Base-by-base conservation (phyloP, 2,888 invertebrate genomes). In the Andrena dorsata region DNA sequence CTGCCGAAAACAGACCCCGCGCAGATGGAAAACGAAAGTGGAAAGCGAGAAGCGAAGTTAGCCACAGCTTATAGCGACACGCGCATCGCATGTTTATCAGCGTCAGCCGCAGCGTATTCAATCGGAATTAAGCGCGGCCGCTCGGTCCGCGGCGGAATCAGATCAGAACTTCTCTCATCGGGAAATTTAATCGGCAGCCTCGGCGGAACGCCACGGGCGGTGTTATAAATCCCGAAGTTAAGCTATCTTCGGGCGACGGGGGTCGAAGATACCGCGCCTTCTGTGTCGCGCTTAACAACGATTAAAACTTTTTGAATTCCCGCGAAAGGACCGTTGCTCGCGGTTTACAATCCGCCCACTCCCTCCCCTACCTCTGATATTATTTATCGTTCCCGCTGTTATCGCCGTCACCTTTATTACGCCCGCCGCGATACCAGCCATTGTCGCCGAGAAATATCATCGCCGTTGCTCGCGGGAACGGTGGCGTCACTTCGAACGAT, bases 171-270 rank as follows among this genome's bases (percentile, higher is more conserved):
- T 75, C 60, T 26, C 74, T 47, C 81, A 53, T 70, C 65, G 60
- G 53, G 28, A 60, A 71, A 71, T 76, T 76, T 76, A 80, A 70
- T 66, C 65, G 65, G 47, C 61, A 32, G 51, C 69, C 65, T 60
- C 16, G 41, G 32, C 26, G 61, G 61, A 81, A 32, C 35, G 81
- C 63, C 68, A 49, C 53, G 1, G 60, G 53, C 64, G 16, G 60
- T 47, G 51, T 70, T 70, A 70, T 82, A 82, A 75, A 82, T 82
- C 70, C 49, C 61, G 32, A 74, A 61, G 74, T 70, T 75, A 13
- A 64, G 70, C 60, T 60, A 80, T 74, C 73, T 74, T 81, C 51
- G 16, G 41, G 56, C 20, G n/a, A 13, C 1, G 13, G 8, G 20
- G 58, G 10, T 28, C 58, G 23, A 20, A 35, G 69, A 69, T 76